Evolutionary conservation across 2,113 vertebrate species (phyloP), one percentile per base, ranked within the genome.

Genomic region (Lipotes vexillifer): DNA sequence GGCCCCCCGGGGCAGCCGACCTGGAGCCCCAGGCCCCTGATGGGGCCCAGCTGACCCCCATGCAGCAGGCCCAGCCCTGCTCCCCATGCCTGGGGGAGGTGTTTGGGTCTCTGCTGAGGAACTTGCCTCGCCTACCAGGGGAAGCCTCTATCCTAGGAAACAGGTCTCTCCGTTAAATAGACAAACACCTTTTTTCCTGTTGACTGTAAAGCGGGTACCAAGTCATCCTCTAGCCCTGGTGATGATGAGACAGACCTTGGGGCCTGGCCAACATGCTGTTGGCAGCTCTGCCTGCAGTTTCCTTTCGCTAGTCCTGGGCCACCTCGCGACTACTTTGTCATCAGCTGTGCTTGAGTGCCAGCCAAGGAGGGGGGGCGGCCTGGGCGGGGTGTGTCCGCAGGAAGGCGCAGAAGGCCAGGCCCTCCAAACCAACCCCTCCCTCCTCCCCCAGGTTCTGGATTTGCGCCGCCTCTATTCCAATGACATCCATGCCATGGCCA

Each of bases 401-500:
- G 81, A 31, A 27, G 11, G 25, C 52, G 69, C 52, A 0, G 33
- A n/a, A 36, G 49, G n/a, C 52, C 44, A 7, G 29, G 36, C 71
- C 6, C 38, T 38, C 46, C 6, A 7, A 2, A 0, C 11, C 74
- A 4, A 4, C 5, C 31, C 8, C 84, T 6, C 82, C 8, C 9
- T 63, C 46, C 77, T 49, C 27, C 36, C 81, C 46, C 97, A 99
- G 99, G 98, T 99, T 93, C 98, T 99, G 92, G 99, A 99, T 92
- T 44, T 99, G 93, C 99, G 98, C 93, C 99, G 99, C 9, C 98
- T 99, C 71, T 99, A 99, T 97, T 99, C 99, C 87, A 99, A 99
- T 2, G 99, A 99, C 96, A 99, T 99, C 84, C 99, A 99, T 0
- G 99, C 99, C 55, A 99, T 99, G 99, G 99, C 99, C n/a, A 99